These are phyloP conservation scores for Hoplostethus mediterraneus DNA, from an alignment of 2,797 vertebrate genomes.

Conservation along the genomic window DNA sequence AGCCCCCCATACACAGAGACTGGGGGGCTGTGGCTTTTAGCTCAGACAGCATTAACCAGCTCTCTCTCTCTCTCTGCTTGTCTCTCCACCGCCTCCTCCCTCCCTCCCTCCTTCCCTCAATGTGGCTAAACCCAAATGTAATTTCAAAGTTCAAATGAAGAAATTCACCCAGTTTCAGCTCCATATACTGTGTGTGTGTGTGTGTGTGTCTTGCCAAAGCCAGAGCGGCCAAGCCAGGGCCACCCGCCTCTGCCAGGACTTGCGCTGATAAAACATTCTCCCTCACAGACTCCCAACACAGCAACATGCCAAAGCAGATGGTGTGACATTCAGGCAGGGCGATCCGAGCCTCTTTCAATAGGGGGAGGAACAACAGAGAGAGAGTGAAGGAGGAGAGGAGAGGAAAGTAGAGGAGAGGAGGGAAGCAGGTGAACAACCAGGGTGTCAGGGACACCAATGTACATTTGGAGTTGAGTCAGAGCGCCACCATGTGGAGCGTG, in stretches of 20 bases:
- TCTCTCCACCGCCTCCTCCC: constrained; percentile 15
- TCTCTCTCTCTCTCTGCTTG: constrained; percentile 39
- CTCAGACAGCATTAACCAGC: constrained; percentile 74
- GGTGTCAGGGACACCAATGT: constrained; percentile 43
- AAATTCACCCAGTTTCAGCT: constrained; percentile 28
- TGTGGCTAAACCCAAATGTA: constrained; percentile 37
- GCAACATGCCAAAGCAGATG: constrained; percentile 77
- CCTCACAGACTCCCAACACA: constrained; percentile 31
- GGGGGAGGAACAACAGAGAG: constrained; percentile 50
- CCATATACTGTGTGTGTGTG: constrained; percentile 1
- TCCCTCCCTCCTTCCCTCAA: constrained; percentile 28
- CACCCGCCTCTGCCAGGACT: constrained; percentile 41
- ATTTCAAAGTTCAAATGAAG: constrained; percentile 51
- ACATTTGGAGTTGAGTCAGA: constrained; percentile 68
- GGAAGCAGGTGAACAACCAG: constrained; percentile 69
- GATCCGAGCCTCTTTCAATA: constrained; percentile 73
- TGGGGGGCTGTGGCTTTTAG: constrained; percentile 68
- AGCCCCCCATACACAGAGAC: constrained; percentile 64
- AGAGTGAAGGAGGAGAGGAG: constrained; percentile 49
- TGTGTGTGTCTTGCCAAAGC: constrained; percentile 13
- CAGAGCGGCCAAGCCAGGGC: constrained; percentile 9
- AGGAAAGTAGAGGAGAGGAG: constrained; percentile 49
- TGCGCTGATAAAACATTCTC: constrained; percentile 59
- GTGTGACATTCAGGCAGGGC: constrained; percentile 75
- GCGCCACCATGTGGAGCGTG: constrained; percentile 81